phyloP scores from a whole-genome alignment of 1,140 invertebrate genomes.

The Micrasema longulum region DNA sequence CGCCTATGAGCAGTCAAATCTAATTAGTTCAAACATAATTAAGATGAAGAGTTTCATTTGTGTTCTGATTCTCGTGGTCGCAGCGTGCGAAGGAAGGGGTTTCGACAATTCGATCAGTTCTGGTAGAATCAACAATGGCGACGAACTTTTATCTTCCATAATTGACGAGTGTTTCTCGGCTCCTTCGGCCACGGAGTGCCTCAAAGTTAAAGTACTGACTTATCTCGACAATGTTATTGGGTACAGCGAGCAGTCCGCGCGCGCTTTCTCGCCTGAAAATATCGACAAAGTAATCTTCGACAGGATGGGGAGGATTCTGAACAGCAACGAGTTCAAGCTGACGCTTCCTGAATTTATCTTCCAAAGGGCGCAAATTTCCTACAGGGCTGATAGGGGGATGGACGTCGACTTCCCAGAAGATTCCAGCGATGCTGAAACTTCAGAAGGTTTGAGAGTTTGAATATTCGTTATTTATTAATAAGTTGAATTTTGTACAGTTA shows the following conservation, averaged over 20 bases:
- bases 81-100: constrained; percentile 63
- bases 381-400: constrained; percentile 75
- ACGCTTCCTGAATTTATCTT: constrained; percentile 80
- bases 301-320: constrained; percentile 75
- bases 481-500: no score
- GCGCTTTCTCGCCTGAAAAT: constrained; percentile 70
- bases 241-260: constrained; percentile 70
- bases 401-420: constrained; percentile 69
- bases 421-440: constrained; percentile 64
- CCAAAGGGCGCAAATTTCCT: constrained; percentile 74
- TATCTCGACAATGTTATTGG: constrained; percentile 79
- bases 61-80: constrained; percentile 62
- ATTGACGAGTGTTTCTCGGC: constrained; percentile 78
- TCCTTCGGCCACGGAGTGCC: constrained; percentile 74
- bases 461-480: no score
- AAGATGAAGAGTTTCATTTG: constrained; percentile 59
- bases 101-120: constrained; percentile 68
- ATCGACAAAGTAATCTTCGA: constrained; percentile 81
- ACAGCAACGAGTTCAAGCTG: constrained; percentile 77
- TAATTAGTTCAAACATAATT: background rate
- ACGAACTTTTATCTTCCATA: constrained; percentile 77
- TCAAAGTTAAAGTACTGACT: constrained; percentile 78
- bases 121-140: constrained; percentile 70
- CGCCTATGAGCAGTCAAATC: no score
- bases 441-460: constrained; percentile 59